Evolutionary conservation across 2,888 invertebrate genomes (phyloP).

Genomic region (Phlogophora meticulosa): DNA sequence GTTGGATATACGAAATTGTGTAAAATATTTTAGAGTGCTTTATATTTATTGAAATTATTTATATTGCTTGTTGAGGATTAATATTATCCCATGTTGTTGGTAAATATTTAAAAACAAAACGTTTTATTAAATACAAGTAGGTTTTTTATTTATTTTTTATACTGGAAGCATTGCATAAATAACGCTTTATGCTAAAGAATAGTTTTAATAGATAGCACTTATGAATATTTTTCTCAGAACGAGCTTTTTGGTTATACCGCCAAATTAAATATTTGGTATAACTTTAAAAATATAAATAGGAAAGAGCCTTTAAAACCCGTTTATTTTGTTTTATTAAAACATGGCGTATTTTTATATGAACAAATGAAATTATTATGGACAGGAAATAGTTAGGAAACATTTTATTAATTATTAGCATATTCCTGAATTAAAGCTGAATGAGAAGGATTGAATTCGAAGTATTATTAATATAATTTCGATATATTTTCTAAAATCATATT

Average conservation of each 20-base stretch:
- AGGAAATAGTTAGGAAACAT: not conserved
- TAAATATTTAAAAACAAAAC: conserved; percentile 17
- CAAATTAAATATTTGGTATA: not conserved
- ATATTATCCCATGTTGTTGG: not conserved
- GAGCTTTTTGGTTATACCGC: not conserved
- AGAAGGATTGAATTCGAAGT: not conserved
- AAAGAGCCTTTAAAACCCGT: not conserved
- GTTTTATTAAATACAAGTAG: conserved; percentile 7
- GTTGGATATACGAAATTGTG: conserved; percentile 37
- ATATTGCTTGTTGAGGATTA: conserved; percentile 6
- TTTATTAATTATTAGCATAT: not conserved
- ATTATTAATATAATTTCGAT: not conserved
- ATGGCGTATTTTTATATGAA: not conserved
- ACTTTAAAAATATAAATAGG: not conserved
- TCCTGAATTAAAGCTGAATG: not conserved
- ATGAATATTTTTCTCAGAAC: not conserved
- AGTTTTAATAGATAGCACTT: not conserved
- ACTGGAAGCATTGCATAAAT: not conserved
- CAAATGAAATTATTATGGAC: not conserved
- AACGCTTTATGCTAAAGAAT: conserved; percentile 2
- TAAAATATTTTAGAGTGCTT: conserved; percentile 18
- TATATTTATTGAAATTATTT: conserved; percentile 9
- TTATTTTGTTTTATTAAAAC: not conserved
- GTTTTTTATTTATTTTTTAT: conserved; percentile 23
- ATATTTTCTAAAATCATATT: not conserved